These are phyloP conservation scores for Mobula hypostoma DNA, from an alignment of 2,113 vertebrate species.

Conservation along the genomic window DNA sequence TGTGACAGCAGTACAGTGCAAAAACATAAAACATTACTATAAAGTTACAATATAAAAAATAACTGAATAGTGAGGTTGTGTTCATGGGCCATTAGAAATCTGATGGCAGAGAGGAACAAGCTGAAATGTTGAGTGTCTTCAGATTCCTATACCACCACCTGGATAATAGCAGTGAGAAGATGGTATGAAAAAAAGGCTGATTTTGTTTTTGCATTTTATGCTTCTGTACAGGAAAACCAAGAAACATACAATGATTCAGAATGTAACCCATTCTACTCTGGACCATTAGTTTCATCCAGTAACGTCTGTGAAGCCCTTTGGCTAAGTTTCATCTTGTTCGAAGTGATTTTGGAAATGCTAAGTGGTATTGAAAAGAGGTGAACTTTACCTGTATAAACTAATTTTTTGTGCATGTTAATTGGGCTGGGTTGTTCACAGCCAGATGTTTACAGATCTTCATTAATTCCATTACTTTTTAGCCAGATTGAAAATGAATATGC, in stretches of 20 bases:
- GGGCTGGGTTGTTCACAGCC: not conserved
- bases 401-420: not conserved
- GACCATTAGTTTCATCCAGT: not conserved
- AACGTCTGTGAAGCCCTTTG: not conserved
- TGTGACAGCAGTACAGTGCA: no score
- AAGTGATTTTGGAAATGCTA: not conserved
- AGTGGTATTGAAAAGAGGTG: no score
- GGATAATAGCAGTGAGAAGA: no score
- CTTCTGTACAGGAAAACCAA: not conserved
- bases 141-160: no score
- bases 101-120: no score
- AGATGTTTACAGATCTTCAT: not conserved
- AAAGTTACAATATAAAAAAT: no score
- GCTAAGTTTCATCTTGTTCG: not conserved
- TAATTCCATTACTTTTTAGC: not conserved
- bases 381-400: not conserved
- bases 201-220: not conserved
- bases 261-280: not conserved
- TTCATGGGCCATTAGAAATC: no score
- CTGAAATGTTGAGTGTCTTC: no score
- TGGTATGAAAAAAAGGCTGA: not conserved
- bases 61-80: no score
- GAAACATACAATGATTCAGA: no score
- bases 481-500: not conserved
- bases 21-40: no score